A percentile compares a stretch with the other conserved stretches of the same genome.
Evolutionary conservation across 2,888 invertebrate genomes (phyloP).

Genomic region (Meiosimyza decipiens): DNA sequence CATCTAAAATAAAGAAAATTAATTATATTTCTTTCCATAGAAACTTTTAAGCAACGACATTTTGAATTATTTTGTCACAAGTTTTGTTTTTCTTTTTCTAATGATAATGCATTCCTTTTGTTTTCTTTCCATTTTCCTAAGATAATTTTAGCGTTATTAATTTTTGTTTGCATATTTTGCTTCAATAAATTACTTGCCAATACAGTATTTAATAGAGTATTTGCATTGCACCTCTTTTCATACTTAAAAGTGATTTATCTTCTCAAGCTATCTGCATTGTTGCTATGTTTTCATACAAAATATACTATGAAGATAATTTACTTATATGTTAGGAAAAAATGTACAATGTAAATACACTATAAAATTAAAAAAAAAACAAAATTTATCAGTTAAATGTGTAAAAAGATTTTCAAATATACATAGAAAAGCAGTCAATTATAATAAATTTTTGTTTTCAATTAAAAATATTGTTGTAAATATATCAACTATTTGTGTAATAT

Average conservation of each 20-base stretch:
- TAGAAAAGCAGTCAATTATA: not conserved
- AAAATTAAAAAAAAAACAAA: not conserved
- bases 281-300: no score
- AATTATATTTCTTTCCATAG: not conserved
- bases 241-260: no score
- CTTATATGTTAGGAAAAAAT: no score
- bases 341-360: no score
- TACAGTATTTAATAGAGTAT: conserved; percentile 54
- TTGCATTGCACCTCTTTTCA: no score
- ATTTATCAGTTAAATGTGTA: not conserved
- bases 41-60: not conserved
- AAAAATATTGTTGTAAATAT: not conserved
- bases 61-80: conserved; percentile 10
- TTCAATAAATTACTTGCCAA: conserved; percentile 53
- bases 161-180: not conserved
- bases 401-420: not conserved
- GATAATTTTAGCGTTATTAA: not conserved
- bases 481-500: not conserved
- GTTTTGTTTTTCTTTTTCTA: not conserved
- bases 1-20: not conserved
- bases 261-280: no score
- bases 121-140: conserved; percentile 3
- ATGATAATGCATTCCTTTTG: not conserved
- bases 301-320: no score
- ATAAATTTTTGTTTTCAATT: not conserved